These are phyloP conservation scores for Chionodraco myersi DNA, from an alignment of 2,113 vertebrate species.

Conservation along the genomic window DNA sequence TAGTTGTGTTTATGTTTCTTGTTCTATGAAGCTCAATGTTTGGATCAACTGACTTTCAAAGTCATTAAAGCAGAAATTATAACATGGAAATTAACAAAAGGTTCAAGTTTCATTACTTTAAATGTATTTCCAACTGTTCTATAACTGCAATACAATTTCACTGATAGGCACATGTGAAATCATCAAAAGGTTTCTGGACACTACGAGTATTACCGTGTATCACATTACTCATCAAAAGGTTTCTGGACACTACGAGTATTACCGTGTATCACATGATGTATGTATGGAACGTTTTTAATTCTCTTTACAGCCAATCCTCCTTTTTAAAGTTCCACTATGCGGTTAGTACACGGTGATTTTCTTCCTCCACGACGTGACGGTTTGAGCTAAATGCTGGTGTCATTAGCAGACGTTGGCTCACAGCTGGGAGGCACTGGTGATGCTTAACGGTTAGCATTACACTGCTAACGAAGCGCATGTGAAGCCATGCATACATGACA, in stretches of 20 bases:
- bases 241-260: not conserved
- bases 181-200: not conserved
- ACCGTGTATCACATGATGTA: not conserved
- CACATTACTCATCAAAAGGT: not conserved
- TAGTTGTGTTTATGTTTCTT: conserved; percentile 1
- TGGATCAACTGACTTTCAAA: conserved; percentile 17
- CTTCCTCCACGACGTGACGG: conserved; percentile 34
- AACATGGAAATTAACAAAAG: not conserved
- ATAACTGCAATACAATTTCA: not conserved
- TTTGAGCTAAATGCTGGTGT: conserved; percentile 75
- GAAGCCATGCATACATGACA: conserved; percentile 85
- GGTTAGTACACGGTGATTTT: conserved; percentile 15
- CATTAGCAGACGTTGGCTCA: conserved; percentile 75
- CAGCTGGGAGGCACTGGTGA: conserved; percentile 76
- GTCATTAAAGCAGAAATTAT: conserved; percentile 12
- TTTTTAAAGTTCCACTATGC: conserved; percentile 4
- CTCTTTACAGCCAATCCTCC: not conserved
- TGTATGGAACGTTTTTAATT: not conserved
- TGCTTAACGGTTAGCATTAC: conserved; percentile 66
- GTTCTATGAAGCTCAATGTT: not conserved
- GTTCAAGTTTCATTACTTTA: not conserved
- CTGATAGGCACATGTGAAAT: not conserved
- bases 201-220: not conserved
- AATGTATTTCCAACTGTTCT: not conserved
- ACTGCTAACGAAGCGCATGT: conserved; percentile 80